phyloP scores from a whole-genome alignment of 2,797 vertebrate species.

The Chelon auratus region DNA sequence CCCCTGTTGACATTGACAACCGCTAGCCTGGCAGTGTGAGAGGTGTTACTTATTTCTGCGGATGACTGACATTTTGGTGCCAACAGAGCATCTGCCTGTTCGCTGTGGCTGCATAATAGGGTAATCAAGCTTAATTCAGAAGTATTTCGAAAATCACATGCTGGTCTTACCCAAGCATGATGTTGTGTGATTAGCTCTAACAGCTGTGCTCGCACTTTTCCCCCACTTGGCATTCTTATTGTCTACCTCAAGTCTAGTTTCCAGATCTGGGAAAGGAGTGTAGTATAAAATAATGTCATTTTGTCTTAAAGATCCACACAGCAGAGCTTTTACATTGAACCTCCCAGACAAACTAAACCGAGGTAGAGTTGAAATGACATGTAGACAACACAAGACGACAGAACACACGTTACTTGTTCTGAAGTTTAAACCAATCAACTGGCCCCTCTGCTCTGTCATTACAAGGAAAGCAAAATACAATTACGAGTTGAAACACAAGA shows the following conservation, averaged over 20 bases:
- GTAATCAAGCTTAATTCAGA: constrained; percentile 28
- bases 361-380: neutral
- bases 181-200: constrained; percentile 13
- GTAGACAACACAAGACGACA: too few relatives aligned
- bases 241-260: constrained; percentile 8
- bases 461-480: neutral
- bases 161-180: constrained; percentile 24
- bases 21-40: too few relatives aligned
- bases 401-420: neutral
- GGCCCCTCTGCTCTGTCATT: neutral
- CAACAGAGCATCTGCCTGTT: constrained; percentile 1
- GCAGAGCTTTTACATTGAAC: neutral
- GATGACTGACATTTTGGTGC: neutral
- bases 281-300: accelerated
- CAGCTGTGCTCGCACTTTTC: constrained; percentile 52
- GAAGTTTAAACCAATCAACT: neutral
- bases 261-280: neutral
- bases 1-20: too few relatives aligned
- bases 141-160: constrained; percentile 39
- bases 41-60: neutral
- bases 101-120: neutral
- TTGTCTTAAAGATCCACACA: neutral
- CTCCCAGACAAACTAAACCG: neutral
- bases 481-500: neutral
- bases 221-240: constrained; percentile 52